Evolutionary conservation across 1,140 invertebrate species (phyloP), one percentile per base, ranked within the genome.

Genomic region (Drosophila orena): DNA sequence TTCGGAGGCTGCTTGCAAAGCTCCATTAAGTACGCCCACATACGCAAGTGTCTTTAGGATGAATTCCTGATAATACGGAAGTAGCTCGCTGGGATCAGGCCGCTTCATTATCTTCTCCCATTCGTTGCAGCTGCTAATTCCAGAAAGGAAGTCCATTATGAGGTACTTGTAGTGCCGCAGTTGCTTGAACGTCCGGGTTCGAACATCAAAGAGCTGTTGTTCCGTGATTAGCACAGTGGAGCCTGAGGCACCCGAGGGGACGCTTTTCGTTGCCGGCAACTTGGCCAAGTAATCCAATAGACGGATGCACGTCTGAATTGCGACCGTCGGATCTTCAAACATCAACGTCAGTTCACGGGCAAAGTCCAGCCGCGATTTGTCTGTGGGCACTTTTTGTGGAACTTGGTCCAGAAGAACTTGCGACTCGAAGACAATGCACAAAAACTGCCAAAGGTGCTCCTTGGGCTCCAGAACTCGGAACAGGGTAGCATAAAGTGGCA

Each of bases 151-250:
- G 30, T 95, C 95, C 2, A 97, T 91, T 15, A 95, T 93, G 1
- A 95, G 94, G 79, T 97, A 97, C 93, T 96, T 97, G 79, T 96
- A 98, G 85, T 97, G 96, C 12, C 96, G 93, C 65, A 97, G 92
- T 65, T 97, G 96, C 88, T 97, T 96, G 2, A 95, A 93, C 3
- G 94, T 94, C 76, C 95, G 95, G 1, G 93, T 93, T 8, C 92
- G 93, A 0, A 97, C 93, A 86, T 96, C 95, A 69, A 97, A 97
- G 40, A 97, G 94, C 22, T 94, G 92, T 52, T 93, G 93, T 24
- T 92, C 91, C 4, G 64, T 49, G 0, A 53, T 54, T 2, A 40
- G 12, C 8, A 15, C 2, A 1, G 34, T 49, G 20, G 37, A 30
- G 35, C 38, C 20, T n/a, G 4, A 30, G 17, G 11, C 7, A 76